A percentile compares a stretch with the other conserved stretches of the same genome.
These are phyloP conservation scores for Agriopis marginaria DNA, from an alignment of 2,888 invertebrate species.

Conservation along the genomic window DNA sequence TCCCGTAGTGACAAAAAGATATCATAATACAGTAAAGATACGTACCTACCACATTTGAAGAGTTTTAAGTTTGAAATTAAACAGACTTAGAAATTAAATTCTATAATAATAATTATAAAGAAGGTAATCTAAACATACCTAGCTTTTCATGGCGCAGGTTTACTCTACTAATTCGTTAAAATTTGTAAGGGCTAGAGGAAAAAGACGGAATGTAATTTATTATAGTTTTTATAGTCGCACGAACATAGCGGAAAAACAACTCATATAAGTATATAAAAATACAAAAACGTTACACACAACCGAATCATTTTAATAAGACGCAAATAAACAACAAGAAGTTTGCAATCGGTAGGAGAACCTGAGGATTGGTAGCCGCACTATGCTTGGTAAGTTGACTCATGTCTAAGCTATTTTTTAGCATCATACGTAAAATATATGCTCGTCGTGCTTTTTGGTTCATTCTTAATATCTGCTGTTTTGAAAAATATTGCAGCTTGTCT, in stretches of 20 bases:
- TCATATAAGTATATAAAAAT: not conserved
- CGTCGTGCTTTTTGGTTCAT: constrained; percentile 71
- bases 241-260: not conserved
- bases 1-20: too few species aligned
- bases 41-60: too few species aligned
- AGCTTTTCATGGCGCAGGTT: too few species aligned
- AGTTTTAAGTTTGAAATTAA: too few species aligned
- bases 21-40: too few species aligned
- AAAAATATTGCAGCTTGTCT: constrained; percentile 70
- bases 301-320: not conserved
- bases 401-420: constrained; percentile 69
- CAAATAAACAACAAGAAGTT: not conserved
- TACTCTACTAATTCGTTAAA: too few species aligned
- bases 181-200: not conserved
- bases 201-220: too few species aligned
- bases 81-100: too few species aligned
- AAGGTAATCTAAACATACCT: too few species aligned
- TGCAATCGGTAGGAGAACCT: not conserved
- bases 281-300: not conserved
- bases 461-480: constrained; percentile 73
- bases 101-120: too few species aligned
- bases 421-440: constrained; percentile 73
- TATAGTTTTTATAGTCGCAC: not conserved
- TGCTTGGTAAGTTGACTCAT: constrained; percentile 63
- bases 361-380: not conserved